Conservation (phyloP, 1,140 invertebrate genomes). For the Scaptodrosophila lebanonensis region DNA sequence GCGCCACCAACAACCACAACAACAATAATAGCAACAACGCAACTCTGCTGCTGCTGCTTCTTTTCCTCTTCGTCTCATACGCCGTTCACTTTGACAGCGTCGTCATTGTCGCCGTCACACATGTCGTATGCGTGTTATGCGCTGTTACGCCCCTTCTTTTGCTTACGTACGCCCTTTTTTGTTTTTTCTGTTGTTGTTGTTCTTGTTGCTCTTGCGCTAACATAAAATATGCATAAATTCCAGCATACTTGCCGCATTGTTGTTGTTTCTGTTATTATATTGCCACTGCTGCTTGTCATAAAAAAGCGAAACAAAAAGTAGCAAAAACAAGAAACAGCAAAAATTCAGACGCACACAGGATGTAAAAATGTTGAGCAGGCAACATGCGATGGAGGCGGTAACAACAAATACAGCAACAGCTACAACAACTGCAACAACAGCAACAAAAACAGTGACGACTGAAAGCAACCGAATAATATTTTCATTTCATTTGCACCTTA, state of each 20-base stretch:
- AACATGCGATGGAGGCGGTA: constrained; percentile 36
- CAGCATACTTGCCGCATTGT: constrained; percentile 44
- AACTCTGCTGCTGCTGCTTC: too few species aligned
- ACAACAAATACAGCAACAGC: constrained; percentile 40
- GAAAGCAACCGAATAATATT: constrained; percentile 52
- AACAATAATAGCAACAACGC: too few species aligned
- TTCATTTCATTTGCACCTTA: constrained; percentile 77
- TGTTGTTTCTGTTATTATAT: constrained; percentile 18
- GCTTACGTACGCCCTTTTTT: neutral
- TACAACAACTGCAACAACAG: constrained; percentile 12
- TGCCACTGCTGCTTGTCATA: constrained; percentile 32
- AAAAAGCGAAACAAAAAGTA: constrained; percentile 38
- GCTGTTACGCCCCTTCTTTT: constrained; percentile 26
- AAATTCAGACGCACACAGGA: neutral
- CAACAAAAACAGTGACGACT: constrained; percentile 23
- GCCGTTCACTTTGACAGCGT: constrained; percentile 41
- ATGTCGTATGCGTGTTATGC: constrained; percentile 70
- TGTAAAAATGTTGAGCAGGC: constrained; percentile 25
- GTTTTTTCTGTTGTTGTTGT: constrained; percentile 3
- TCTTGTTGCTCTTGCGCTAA: constrained; percentile 34
- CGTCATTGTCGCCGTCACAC: constrained; percentile 37
- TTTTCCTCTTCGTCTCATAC: constrained; percentile 20
- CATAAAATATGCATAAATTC: constrained; percentile 74
- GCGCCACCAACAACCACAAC: too few species aligned
- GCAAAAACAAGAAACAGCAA: neutral